Base-by-base conservation (phyloP, 2,797 vertebrate species). In the Spinibarbus caldwelli region DNA sequence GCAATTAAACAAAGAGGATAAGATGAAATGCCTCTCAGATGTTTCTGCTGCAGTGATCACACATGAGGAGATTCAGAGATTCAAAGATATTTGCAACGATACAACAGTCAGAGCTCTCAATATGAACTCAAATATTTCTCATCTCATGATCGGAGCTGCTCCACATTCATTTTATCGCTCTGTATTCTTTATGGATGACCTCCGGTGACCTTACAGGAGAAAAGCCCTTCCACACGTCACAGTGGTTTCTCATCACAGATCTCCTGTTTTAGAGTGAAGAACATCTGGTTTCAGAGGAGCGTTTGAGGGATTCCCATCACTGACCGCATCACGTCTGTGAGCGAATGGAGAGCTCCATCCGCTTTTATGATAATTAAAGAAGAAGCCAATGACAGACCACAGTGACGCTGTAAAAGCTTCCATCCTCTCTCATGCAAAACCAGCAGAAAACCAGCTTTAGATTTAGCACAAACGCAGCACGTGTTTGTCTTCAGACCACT, bases 271-370 rank as follows among this genome's bases (percentile, higher is more conserved):
- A 67, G 54, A 31, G n/a, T 14, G 45, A 49, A 47, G 17, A 81
- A 72, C 87, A 88, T 86, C 87, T 88, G 84, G 59, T 10, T 49
- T 86, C 70, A 83, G 29, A 85, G 47, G 15, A 49, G 31, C 21
- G 49, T 38, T 52, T 23, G 49, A 41, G 70, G 47, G 75, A 59
- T 49, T 45, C 45, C 6, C 67, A 78, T 67, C n/a, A 49, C 52
- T 78, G 82, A 79, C 85, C 79, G 8, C 64, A 80, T 68, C 78
- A 80, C 64, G 4, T 80, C 43, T 31, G 9, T 34, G 78, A 80
- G 59, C 43, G 1, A 49, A n/a, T 64, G 43, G 43, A 80, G 43
- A 67, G 31, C 19, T 29, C 17, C 29, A 76, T 62, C 2, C 6
- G n/a, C 59, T 83, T 88, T 70, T 47, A 86, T 78, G 36, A 64